Conservation (phyloP, 1,140 invertebrate species). For the Rhopalosiphum padi region DNA sequence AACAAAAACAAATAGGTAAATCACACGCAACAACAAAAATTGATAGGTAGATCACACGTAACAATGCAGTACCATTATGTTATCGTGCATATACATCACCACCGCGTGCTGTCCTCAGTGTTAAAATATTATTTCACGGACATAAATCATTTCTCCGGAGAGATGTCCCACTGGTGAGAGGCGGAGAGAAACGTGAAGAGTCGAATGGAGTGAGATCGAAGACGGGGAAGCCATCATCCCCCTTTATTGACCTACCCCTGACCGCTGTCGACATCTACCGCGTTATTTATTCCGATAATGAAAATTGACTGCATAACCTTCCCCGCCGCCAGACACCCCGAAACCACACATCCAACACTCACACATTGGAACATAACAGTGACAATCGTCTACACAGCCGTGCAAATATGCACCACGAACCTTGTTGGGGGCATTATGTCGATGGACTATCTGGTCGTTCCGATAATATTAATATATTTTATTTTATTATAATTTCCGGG, state of each 20-base stretch:
- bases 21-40: too few species aligned
- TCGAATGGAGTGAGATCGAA: neutral
- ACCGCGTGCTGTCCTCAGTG: neutral
- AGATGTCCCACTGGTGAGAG: neutral
- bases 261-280: neutral
- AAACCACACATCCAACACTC: neutral
- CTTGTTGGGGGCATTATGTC: too few species aligned
- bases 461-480: too few species aligned
- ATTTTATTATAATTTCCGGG: neutral
- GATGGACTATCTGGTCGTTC: too few species aligned
- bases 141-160: slow-evolving; percentile 39
- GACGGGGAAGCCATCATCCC: neutral
- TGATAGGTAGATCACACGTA: too few species aligned
- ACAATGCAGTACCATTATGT: neutral
- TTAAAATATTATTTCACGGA: neutral
- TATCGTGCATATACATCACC: neutral
- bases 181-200: neutral
- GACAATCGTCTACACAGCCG: too few species aligned
- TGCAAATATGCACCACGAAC: too few species aligned
- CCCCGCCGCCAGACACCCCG: neutral
- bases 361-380: too few species aligned
- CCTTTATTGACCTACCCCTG: neutral
- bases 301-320: slow-evolving; percentile 17
- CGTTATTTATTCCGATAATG: slow-evolving; percentile 39
- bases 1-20: too few species aligned